Percentiles rank a stretch among this genome's conserved stretches.
Conservation (phyloP, 1,140 invertebrate genomes). For the Philaenus spumarius region DNA sequence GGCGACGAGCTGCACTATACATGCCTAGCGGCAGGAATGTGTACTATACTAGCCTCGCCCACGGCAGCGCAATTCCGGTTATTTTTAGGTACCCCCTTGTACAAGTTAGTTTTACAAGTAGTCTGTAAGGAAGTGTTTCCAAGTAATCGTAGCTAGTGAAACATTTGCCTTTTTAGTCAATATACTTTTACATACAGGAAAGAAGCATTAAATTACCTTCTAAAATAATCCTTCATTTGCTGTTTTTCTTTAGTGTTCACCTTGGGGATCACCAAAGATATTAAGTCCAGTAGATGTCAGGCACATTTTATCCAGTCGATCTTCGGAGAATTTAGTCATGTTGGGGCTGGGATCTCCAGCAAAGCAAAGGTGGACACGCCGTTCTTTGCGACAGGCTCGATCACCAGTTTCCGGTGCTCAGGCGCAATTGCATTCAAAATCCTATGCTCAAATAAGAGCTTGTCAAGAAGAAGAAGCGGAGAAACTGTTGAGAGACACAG, state of each 20-base stretch:
- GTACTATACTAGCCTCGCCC: no score
- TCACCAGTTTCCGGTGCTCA: background rate
- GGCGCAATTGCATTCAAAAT: background rate
- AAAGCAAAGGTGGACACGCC: constrained; percentile 34
- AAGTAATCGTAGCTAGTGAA: no score
- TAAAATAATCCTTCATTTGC: no score
- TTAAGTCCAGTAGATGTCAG: constrained; percentile 46
- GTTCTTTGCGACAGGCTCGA: constrained; percentile 31
- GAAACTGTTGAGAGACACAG: constrained; percentile 34
- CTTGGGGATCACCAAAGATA: constrained; percentile 48
- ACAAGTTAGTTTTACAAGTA: no score
- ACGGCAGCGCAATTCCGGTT: no score
- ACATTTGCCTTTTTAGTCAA: no score
- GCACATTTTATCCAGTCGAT: constrained; percentile 44
- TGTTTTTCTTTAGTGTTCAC: constrained; percentile 43
- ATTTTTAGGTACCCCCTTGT: no score
- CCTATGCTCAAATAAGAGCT: background rate
- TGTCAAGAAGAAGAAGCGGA: constrained; percentile 31
- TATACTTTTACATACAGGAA: no score
- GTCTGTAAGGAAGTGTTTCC: no score
- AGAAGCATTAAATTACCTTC: no score
- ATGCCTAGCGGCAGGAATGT: no score
- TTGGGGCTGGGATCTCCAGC: constrained; percentile 27
- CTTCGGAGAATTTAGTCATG: constrained; percentile 43
- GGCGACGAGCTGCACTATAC: no score